These are phyloP conservation scores for Eupelmus urozonus DNA, from an alignment of 2,888 invertebrate genomes.

Conservation along the genomic window DNA sequence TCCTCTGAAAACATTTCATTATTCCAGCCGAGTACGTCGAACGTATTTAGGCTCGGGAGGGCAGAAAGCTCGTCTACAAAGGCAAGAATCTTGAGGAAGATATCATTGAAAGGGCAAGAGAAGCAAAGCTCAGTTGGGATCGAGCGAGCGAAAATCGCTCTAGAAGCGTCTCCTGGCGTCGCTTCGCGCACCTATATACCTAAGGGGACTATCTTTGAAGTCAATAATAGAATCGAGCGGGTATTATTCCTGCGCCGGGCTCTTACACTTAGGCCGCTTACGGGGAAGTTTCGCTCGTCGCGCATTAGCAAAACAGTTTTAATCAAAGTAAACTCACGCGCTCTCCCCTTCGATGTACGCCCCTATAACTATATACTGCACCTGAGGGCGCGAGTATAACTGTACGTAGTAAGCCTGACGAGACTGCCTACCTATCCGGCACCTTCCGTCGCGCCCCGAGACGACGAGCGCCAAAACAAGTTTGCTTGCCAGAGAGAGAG, in stretches of 20 bases:
- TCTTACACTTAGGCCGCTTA: constrained; percentile 28
- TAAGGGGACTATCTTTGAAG: constrained; percentile 44
- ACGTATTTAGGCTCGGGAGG: neutral
- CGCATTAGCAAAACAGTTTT: constrained; percentile 65
- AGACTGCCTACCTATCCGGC: constrained; percentile 6
- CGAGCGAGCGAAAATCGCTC: constrained; percentile 20
- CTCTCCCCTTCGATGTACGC: neutral
- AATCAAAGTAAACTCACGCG: constrained; percentile 67
- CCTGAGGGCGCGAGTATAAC: neutral
- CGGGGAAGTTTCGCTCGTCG: constrained; percentile 31
- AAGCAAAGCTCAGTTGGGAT: constrained; percentile 13
- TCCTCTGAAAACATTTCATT: neutral
- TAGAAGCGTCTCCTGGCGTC: neutral
- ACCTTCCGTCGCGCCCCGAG: neutral
- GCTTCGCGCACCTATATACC: neutral
- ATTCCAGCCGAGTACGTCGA: constrained; percentile 17
- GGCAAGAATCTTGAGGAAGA: neutral
- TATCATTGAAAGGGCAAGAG: neutral
- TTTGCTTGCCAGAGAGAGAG: constrained; percentile 2
- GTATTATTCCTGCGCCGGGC: constrained; percentile 30
- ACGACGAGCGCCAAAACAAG: neutral
- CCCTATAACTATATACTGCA: neutral
- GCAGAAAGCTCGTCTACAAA: too few relatives aligned
- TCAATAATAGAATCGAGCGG: constrained; percentile 41
- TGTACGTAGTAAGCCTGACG: neutral